Conservation (phyloP, 2,888 invertebrate genomes). For the Drosophila fulvimacula region DNA sequence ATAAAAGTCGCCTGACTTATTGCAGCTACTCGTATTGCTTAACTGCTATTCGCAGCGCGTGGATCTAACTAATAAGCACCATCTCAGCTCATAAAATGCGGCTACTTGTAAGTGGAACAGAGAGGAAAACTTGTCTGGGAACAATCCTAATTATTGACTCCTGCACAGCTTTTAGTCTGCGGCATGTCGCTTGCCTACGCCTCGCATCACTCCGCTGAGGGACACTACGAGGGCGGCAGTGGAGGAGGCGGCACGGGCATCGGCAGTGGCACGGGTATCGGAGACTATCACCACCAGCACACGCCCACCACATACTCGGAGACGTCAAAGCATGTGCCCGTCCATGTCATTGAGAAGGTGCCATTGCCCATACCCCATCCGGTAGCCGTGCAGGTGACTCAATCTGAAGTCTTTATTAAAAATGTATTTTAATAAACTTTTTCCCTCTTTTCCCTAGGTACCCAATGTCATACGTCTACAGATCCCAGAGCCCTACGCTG, state of each 20-base stretch:
- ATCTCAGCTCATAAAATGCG: conserved; percentile 46
- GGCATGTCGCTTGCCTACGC: conserved; percentile 47
- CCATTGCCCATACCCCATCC: conserved; percentile 91
- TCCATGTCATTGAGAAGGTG: conserved; percentile 90
- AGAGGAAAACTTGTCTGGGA: rapidly evolving
- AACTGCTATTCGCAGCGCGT: conserved; percentile 32
- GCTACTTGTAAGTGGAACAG: conserved; percentile 55
- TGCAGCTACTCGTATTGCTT: conserved; percentile 56
- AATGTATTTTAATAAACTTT: neutral
- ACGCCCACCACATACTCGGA: conserved; percentile 87
- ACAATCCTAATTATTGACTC: neutral
- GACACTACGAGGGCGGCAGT: conserved; percentile 39
- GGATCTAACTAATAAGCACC: conserved; percentile 22
- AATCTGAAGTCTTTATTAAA: neutral
- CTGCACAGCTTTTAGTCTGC: conserved; percentile 54
- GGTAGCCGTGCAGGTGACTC: conserved; percentile 87
- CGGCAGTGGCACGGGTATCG: conserved; percentile 31
- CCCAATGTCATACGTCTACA: conserved; percentile 88
- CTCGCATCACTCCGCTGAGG: conserved; percentile 58
- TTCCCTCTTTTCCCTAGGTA: conserved; percentile 80
- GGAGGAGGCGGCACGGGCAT: conserved; percentile 36
- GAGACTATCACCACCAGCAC: conserved; percentile 51
- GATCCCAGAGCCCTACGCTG: conserved; percentile 91
- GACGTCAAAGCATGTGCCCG: conserved; percentile 89
- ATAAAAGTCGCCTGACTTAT: conserved; percentile 50